Evolutionary conservation across 2,888 invertebrate genomes (phyloP), one percentile per base, ranked within the genome.

Genomic region (Seladonia tumulorum): DNA sequence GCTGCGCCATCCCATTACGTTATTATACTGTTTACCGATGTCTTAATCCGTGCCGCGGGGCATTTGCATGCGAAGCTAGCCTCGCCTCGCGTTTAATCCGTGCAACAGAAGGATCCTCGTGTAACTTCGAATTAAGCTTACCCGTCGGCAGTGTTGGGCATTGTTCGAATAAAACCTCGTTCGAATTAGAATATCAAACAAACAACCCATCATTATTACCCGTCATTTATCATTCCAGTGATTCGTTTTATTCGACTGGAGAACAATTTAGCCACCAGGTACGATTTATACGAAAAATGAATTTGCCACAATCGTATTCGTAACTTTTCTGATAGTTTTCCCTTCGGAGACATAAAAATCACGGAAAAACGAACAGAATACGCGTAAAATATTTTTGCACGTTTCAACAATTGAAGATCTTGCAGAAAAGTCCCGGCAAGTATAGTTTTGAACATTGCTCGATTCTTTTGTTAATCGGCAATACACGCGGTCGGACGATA

Each of bases 21-120:
- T 71, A 86, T 87, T 77, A 76, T 47, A 79, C 74, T 81, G 83
- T 83, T 87, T 81, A 71, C 83, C 75, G 73, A 79, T 79, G 42
- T 72, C 70, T 79, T 71, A 73, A 76, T 73, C 76, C 42, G 5
- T 29, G 16, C 14, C 22, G 63, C 35, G 63, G 76, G 57, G 74
- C 35, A 73, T 86, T 76, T 76, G 79, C 86, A 82, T 39, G 60
- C 45, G 53, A 18, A 29, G 76, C 63, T 5, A 83, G 73, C 81
- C 66, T 80, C 29, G 79, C 57, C 53, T 29, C 12, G n/a, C 53
- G 39, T 39, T 25, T 39, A 75, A 57, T 39, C n/a, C 25, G 29
- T 10, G 29, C 22, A 29, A 35, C 29, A 35, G 66, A 66, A 66
- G 29, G 66, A 66, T 66, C 66, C 66, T 29, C 35, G 66, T 66